Base-by-base conservation (phyloP, 2,113 vertebrate species). In the Choloepus hoffmanni region DNA sequence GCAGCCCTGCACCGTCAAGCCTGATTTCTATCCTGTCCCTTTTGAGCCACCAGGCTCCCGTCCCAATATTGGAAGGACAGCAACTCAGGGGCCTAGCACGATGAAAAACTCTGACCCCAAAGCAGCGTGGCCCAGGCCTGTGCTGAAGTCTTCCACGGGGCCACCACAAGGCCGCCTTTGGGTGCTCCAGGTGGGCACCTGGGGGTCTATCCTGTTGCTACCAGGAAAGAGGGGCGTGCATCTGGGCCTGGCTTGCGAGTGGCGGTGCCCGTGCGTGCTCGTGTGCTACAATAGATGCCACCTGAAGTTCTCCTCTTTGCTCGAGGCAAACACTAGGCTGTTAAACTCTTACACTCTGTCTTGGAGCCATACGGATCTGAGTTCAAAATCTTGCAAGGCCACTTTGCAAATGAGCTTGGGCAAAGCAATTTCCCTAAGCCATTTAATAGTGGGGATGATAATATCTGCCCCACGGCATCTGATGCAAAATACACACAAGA, bases 161-260 rank as follows among this genome's bases (percentile, higher is more conserved):
- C 18, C 8, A 1, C 50, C 7, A 1, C 0, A 6, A 74, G 45
- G 67, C 11, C 0, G 5, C 18, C 68, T 0, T 7, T 0, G 0
- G 72, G 63, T 0, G 0, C 2, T 33, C 36, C 1, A 1, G 28
- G 13, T 10, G 15, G 72, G 24, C 58, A 33, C 55, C 73, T 19
- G 19, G 70, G 30, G 28, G 43, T 3, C 8, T 12, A 19, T 70
- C 24, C 40, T 50, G 90, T 14, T 14, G 89, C 19, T 19, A 6
- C 60, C 53, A 53, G 43, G 78, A 16, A 33, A n/a, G 48, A 65
- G 18, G 50, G 40, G 24, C 6, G 43, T 36, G 33, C 23, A 50
- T 50, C n/a, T 3, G 14, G 3, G 55, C 55, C 7, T 23, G 53
- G 79, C 36, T 3, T 3, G 60, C 3, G 9, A 12, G 70, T 4